Conservation (phyloP, 2,113 vertebrate genomes). For the Sylvia atricapilla region DNA sequence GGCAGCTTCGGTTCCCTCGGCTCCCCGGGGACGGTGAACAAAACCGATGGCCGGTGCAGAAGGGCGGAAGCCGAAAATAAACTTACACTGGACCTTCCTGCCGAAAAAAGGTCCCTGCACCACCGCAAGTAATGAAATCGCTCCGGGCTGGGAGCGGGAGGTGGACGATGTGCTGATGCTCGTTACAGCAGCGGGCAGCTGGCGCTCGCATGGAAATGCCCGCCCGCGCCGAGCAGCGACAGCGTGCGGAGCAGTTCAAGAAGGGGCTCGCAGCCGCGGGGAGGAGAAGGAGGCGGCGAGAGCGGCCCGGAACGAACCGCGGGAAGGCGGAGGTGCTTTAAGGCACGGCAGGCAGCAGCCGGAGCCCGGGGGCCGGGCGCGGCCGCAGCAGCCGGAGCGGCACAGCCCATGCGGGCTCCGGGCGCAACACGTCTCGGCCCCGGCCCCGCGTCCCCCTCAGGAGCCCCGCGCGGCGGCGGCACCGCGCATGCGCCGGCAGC, state of each 20-base stretch:
- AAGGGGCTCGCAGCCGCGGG: neutral
- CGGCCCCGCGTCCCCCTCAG: neutral
- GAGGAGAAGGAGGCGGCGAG: neutral
- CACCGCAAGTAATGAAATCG: neutral
- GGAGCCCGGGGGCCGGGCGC: neutral
- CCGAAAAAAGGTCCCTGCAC: neutral
- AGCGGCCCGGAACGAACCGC: neutral
- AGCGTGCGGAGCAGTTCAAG: neutral
- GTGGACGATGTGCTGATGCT: neutral
- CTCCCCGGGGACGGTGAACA: neutral
- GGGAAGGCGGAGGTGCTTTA: neutral
- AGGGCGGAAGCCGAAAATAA: neutral
- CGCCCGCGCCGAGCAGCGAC: neutral
- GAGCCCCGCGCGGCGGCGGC: neutral
- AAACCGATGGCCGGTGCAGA: neutral
- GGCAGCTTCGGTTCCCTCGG: neutral
- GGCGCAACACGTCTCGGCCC: neutral
- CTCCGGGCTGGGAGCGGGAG: neutral
- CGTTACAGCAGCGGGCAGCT: neutral
- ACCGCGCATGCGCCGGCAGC: neutral
- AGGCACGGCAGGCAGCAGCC: neutral
- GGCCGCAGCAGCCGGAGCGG: neutral
- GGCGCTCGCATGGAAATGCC: neutral
- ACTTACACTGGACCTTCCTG: slow-evolving; percentile 2
- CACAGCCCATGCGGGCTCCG: neutral